Evolutionary conservation across 2,888 invertebrate species (phyloP).

Genomic region (Plutella xylostella): DNA sequence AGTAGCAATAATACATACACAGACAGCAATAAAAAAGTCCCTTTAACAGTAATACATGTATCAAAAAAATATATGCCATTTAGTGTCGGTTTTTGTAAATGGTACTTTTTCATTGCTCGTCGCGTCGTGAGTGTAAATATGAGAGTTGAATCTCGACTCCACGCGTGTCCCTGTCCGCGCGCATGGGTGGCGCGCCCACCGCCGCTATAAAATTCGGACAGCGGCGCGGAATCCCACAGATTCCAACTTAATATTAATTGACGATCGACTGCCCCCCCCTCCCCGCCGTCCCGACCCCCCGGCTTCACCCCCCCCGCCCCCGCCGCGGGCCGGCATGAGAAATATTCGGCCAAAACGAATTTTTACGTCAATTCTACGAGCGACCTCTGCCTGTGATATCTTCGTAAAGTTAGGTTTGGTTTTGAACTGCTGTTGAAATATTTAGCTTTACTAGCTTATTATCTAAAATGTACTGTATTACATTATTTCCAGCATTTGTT

Average conservation of each 20-base stretch:
- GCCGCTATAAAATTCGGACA: slow-evolving; percentile 69
- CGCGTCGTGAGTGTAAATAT: neutral
- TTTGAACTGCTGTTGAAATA: too few relatives aligned
- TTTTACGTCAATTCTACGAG: too few relatives aligned
- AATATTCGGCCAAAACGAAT: neutral
- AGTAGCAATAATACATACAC: neutral
- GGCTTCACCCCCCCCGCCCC: too few relatives aligned
- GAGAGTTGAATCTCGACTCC: slow-evolving; percentile 25
- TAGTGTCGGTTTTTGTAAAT: neutral
- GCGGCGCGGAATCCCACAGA: slow-evolving; percentile 69
- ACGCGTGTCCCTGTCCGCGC: slow-evolving; percentile 20
- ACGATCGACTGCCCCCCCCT: slow-evolving; percentile 58
- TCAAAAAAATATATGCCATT: too few relatives aligned
- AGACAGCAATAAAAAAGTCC: neutral
- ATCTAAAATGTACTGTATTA: too few relatives aligned
- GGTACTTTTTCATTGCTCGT: too few relatives aligned
- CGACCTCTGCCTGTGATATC: too few relatives aligned
- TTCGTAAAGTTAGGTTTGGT: too few relatives aligned
- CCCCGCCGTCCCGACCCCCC: too few relatives aligned
- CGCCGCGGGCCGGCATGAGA: neutral
- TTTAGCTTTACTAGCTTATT: too few relatives aligned
- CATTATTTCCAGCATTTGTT: too few relatives aligned
- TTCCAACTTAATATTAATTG: slow-evolving; percentile 68
- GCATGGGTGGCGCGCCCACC: slow-evolving; percentile 57
- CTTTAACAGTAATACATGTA: neutral